Evolutionary conservation across 2,888 invertebrate species (phyloP).

Genomic region (Dusona sp.): DNA sequence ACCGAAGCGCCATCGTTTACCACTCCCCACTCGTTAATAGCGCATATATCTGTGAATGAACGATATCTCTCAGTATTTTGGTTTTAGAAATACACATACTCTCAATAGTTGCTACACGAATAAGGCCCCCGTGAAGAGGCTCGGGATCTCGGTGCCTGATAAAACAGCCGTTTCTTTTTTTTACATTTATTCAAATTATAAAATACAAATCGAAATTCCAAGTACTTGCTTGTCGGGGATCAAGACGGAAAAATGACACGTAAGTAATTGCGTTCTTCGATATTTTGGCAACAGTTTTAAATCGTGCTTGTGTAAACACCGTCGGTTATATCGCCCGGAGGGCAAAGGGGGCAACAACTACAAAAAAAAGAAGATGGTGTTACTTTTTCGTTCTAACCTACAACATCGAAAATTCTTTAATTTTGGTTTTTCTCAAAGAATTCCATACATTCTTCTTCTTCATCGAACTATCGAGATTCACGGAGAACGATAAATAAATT

Average conservation of each 20-base stretch:
- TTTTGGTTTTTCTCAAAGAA: not conserved
- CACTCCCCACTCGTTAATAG: not conserved
- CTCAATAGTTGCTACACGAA: slow-evolving; percentile 57
- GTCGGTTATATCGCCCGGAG: slow-evolving; percentile 4
- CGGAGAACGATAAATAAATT: not conserved
- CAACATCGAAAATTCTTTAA: not conserved
- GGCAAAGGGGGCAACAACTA: not conserved
- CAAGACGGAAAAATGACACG: slow-evolving; percentile 83
- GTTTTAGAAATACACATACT: slow-evolving; percentile 53
- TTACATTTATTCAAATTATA: slow-evolving; percentile 41
- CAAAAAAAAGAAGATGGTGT: slow-evolving; percentile 9
- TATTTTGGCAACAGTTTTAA: not conserved
- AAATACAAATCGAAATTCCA: slow-evolving; percentile 69
- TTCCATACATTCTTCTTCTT: not conserved
- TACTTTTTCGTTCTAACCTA: slow-evolving; percentile 18
- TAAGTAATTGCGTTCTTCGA: slow-evolving; percentile 73
- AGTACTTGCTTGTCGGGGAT: slow-evolving; percentile 82
- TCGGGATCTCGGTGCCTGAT: slow-evolving; percentile 68
- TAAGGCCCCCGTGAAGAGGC: slow-evolving; percentile 47
- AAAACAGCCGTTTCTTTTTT: slow-evolving; percentile 31
- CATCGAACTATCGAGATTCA: not conserved
- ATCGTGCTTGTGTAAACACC: slow-evolving; percentile 2
- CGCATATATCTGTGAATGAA: slow-evolving; percentile 28
- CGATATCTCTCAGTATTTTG: slow-evolving; percentile 58
- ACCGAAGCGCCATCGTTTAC: not conserved